These are phyloP conservation scores for Xylota sylvarum DNA, from an alignment of 2,888 invertebrate species.

Conservation along the genomic window DNA sequence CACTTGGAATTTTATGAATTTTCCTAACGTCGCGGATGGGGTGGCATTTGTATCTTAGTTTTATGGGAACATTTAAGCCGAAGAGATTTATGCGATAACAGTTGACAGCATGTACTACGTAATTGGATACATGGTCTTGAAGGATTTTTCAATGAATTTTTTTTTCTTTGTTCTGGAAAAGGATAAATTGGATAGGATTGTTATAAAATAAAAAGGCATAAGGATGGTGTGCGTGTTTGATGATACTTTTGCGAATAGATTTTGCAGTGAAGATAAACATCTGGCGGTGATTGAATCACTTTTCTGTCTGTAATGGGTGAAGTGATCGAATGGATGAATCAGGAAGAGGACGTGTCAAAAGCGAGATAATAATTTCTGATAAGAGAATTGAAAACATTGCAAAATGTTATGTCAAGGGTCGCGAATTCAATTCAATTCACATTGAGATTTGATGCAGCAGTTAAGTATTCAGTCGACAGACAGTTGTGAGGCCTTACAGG, in stretches of 20 bases:
- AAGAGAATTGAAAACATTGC: conserved; percentile 43
- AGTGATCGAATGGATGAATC: conserved; percentile 5
- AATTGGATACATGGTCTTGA: conserved; percentile 66
- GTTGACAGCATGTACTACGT: conserved; percentile 65
- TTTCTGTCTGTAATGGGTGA: conserved; percentile 17
- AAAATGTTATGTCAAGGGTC: conserved; percentile 52
- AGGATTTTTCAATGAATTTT: conserved; percentile 37
- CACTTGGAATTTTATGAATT: conserved; percentile 77
- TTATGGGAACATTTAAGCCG: conserved; percentile 35
- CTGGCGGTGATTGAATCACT: conserved; percentile 60
- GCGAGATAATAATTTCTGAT: conserved; percentile 65
- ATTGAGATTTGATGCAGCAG: not conserved
- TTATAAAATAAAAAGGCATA: conserved; percentile 24
- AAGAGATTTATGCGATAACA: conserved; percentile 66
- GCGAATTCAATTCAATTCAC: conserved; percentile 20
- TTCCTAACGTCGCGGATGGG: conserved; percentile 20
- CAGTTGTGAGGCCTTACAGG: not conserved
- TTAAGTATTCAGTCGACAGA: no score
- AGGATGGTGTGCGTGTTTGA: conserved; percentile 42
- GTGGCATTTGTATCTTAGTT: conserved; percentile 34
- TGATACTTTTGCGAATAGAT: conserved; percentile 54
- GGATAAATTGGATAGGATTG: conserved; percentile 2
- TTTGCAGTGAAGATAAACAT: conserved; percentile 54
- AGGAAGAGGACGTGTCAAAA: conserved; percentile 63
- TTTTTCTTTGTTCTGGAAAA: not conserved